Evolutionary conservation across 2,888 invertebrate genomes (phyloP), one percentile per base, ranked within the genome.

Genomic region (Parnassius apollo): DNA sequence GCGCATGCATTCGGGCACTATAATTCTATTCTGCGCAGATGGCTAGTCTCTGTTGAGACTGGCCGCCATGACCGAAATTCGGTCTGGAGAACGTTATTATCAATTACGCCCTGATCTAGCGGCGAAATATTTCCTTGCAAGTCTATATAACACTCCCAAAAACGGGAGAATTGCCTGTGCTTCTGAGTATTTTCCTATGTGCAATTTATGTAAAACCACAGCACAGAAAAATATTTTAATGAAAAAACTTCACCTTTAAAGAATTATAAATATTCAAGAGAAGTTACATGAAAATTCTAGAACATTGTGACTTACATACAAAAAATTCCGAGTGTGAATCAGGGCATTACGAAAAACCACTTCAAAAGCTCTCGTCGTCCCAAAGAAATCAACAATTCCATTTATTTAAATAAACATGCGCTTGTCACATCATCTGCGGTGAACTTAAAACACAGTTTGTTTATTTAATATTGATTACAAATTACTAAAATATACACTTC

Each of bases 331-430:
- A 57, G 48, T 46, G 35, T 57, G 57, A 57, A 13, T 57, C 57
- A 57, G 46, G 35, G 35, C n/a, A 48, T 42, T 12, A 9, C n/a
- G 42, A 46, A 9, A 49, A 48, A 13, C 13, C 25, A 49, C 57
- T 49, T 57, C 57, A 57, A 57, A 57, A 57, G 57, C 48, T 12
- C 48, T 48, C 42, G 48, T 7, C 2, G n/a, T 46, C n/a, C 46
- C 12, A 46, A 11, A 7, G n/a, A 46, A 10, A n/a, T n/a, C 9
- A 46, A 2, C n/a, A n/a, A 12, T 46, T 12, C 11, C 46, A 46
- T 46, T 46, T 46, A 46, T 46, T 46, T 48, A 46, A 11, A 57
- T 46, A 49, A 11, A 46, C 57, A 48, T 13, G 45, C 49, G 45
- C 42, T n/a, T 11, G 46, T 46, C 46, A 46, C 46, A 46, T 46